phyloP scores from a whole-genome alignment of 2,113 vertebrate species.

The Myocastor coypus region DNA sequence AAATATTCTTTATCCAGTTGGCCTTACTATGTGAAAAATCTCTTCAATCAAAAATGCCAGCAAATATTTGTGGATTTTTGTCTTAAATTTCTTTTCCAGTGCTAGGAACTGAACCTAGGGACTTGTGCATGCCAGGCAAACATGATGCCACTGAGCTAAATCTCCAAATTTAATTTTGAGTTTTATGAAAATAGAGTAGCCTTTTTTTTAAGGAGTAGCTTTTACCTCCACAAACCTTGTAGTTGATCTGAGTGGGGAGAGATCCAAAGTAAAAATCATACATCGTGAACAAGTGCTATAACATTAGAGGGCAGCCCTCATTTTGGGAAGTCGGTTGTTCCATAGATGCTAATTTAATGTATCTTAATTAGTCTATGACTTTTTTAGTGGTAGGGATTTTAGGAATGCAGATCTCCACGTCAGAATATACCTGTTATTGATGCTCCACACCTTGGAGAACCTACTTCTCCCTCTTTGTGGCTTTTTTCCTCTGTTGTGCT shows the following conservation, averaged over 20 bases:
- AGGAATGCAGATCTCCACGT: background rate
- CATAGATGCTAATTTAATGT: background rate
- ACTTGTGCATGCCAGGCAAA: background rate
- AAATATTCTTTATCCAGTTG: background rate
- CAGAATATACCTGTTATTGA: background rate
- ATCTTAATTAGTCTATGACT: constrained; percentile 27
- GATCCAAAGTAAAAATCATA: background rate
- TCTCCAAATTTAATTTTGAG: background rate
- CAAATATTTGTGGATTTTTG: background rate
- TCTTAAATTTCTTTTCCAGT: background rate
- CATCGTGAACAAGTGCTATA: background rate
- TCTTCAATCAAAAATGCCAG: background rate
- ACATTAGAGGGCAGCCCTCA: background rate
- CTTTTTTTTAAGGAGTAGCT: background rate
- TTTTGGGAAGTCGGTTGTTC: background rate
- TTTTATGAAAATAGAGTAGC: no score
- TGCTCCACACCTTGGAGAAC: constrained; percentile 15
- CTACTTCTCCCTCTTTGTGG: constrained; percentile 12
- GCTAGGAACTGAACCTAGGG: background rate
- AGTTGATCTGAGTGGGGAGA: background rate
- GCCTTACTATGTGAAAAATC: background rate
- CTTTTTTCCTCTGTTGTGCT: background rate
- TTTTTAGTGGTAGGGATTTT: background rate
- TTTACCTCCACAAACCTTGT: background rate
- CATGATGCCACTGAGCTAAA: background rate